Percentiles rank a stretch among this genome's conserved stretches.
phyloP scores from a whole-genome alignment of 2,797 vertebrate species.

The Corythornis leucogaster region DNA sequence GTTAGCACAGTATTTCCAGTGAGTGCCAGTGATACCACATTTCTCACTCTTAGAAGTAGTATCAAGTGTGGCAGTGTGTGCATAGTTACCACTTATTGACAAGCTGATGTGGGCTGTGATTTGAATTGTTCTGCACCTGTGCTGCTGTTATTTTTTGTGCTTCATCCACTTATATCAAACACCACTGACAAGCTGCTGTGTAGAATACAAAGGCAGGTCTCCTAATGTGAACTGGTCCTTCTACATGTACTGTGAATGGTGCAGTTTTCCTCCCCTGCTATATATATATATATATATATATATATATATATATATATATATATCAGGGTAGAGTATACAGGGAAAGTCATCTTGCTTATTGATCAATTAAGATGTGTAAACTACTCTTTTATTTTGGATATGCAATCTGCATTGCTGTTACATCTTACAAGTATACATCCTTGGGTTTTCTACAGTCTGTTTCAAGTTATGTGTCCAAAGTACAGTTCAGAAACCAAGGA shows the following conservation, averaged over 20 bases:
- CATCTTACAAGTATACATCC: background rate
- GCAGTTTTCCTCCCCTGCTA: background rate
- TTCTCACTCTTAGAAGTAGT: background rate
- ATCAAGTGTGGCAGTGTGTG: background rate
- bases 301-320: background rate
- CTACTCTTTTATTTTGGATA: background rate
- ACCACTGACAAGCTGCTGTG: background rate
- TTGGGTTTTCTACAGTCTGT: background rate
- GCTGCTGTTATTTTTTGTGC: slow-evolving; percentile 18
- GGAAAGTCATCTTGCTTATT: background rate
- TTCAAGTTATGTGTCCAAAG: background rate
- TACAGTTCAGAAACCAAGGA: background rate
- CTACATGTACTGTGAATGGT: background rate
- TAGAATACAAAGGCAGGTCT: slow-evolving; percentile 1
- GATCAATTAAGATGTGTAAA: background rate
- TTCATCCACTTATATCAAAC: background rate
- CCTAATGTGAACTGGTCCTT: background rate
- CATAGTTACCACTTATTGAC: background rate
- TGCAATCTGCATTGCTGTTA: background rate
- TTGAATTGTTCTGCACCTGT: background rate
- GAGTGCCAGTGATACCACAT: background rate
- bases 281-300: too few relatives aligned
- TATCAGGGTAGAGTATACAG: background rate
- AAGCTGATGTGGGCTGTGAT: background rate
- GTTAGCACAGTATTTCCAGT: background rate